Evolutionary conservation across 2,888 invertebrate genomes (phyloP).

Genomic region (Notodonta dromedarius): DNA sequence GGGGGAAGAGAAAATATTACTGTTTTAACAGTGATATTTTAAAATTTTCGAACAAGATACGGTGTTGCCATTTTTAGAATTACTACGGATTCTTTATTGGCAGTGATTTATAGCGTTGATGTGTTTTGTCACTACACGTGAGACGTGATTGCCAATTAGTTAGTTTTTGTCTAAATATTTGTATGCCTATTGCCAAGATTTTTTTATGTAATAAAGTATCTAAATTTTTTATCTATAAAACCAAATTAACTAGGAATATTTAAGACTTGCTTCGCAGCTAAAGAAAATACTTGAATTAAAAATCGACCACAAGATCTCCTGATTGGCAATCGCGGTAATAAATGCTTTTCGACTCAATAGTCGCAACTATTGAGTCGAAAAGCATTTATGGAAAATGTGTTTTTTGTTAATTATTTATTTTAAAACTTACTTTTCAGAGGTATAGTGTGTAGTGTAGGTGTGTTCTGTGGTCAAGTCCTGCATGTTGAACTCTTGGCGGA

Average conservation of each 20-base stretch:
- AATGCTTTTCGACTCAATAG: too few relatives aligned
- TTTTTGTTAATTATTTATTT: neutral
- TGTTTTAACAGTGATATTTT: too few relatives aligned
- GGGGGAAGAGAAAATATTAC: neutral
- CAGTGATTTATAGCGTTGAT: neutral
- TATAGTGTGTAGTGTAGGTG: conserved; percentile 87
- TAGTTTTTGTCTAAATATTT: neutral
- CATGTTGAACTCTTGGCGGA: conserved; percentile 93
- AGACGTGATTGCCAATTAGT: neutral
- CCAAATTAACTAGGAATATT: too few relatives aligned
- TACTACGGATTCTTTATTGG: neutral
- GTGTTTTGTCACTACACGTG: neutral
- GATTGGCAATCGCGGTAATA: too few relatives aligned
- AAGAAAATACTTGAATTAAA: too few relatives aligned
- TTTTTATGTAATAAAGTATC: neutral
- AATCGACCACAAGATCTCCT: too few relatives aligned
- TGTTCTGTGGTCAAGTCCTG: conserved; percentile 88
- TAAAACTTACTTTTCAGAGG: conserved; percentile 85
- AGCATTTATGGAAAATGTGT: too few relatives aligned
- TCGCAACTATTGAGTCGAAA: too few relatives aligned
- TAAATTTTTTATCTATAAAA: too few relatives aligned
- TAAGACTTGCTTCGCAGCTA: too few relatives aligned
- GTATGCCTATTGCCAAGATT: neutral
- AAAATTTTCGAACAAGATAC: neutral
- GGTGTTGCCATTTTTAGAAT: neutral